Percentiles rank a stretch among this genome's conserved stretches.
Evolutionary conservation across 2,797 vertebrate genomes (phyloP).

Genomic region (Amphiprion clarkii): DNA sequence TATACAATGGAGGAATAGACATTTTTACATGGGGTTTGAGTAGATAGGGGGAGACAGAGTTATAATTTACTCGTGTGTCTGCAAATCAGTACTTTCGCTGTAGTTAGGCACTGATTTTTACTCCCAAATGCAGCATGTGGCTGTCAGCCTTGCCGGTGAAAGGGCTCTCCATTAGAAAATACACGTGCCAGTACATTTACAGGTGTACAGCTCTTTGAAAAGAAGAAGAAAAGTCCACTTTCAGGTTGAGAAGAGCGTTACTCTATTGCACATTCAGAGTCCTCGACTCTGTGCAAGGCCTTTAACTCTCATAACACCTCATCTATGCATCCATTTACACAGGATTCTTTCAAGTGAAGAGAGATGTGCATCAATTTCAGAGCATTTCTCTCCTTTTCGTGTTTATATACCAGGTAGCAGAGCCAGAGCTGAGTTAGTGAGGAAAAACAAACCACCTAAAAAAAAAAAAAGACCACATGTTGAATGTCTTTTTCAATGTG

Average conservation of each 20-base stretch:
- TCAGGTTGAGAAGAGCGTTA: conserved; percentile 63
- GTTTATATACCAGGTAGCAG: conserved; percentile 76
- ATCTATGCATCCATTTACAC: conserved; percentile 71
- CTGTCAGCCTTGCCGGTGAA: conserved; percentile 43
- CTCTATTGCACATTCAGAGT: conserved; percentile 73
- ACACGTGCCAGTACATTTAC: conserved; percentile 46
- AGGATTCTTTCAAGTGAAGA: conserved; percentile 67
- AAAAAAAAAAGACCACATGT: conserved; percentile 74
- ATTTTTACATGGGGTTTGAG: conserved; percentile 76
- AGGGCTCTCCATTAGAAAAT: conserved; percentile 50
- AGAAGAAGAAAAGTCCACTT: conserved; percentile 50
- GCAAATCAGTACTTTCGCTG: conserved; percentile 67
- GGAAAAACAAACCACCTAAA: conserved; percentile 30
- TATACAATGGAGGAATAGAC: conserved; percentile 65
- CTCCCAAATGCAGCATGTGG: conserved; percentile 55
- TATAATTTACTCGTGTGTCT: conserved; percentile 74
- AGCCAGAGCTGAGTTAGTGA: conserved; percentile 70
- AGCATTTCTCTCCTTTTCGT: conserved; percentile 74
- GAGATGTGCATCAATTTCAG: conserved; percentile 69
- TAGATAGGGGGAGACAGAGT: conserved; percentile 63
- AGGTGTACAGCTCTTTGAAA: conserved; percentile 56
- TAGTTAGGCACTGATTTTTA: conserved; percentile 69
- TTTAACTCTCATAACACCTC: conserved; percentile 72
- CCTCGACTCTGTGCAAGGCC: conserved; percentile 71
- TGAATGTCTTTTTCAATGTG: conserved; percentile 82